Percentiles rank a stretch among this genome's conserved stretches.
Conservation (phyloP, 2,888 invertebrate species). For the Athrips mouffetella region DNA sequence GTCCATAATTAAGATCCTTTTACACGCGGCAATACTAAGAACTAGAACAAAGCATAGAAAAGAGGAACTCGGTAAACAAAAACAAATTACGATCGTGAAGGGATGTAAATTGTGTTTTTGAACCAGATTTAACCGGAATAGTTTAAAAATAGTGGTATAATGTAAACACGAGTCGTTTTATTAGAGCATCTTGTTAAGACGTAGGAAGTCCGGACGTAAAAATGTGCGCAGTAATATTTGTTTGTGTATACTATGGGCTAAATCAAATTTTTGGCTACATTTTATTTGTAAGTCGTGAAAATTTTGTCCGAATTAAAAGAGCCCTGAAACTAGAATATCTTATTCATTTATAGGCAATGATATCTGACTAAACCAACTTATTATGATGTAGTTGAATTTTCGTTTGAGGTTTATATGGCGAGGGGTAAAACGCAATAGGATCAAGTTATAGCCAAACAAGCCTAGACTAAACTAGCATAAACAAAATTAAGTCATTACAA, state of each 20-base stretch:
- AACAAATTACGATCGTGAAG: constrained; percentile 35
- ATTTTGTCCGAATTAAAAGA: too few species aligned
- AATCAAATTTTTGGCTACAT: neutral
- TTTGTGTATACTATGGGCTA: neutral
- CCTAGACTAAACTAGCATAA: too few species aligned
- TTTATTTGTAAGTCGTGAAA: too few species aligned
- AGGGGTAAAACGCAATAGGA: too few species aligned
- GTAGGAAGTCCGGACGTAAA: neutral
- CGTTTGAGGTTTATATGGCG: too few species aligned
- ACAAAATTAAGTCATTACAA: too few species aligned
- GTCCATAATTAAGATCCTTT: neutral
- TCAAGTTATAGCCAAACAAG: too few species aligned
- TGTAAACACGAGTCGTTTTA: constrained; percentile 37
- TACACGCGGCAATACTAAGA: neutral
- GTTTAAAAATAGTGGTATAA: constrained; percentile 35
- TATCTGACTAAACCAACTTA: too few species aligned
- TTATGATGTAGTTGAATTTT: too few species aligned
- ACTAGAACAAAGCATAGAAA: neutral
- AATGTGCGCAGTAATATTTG: neutral
- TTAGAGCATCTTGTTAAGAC: constrained; percentile 25
- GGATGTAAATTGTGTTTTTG: constrained; percentile 19
- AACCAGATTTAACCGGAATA: constrained; percentile 14
- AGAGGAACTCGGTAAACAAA: neutral
- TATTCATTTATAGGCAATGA: too few species aligned
- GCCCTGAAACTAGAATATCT: too few species aligned